Base-by-base conservation (phyloP, 64 coral and sea anemone genomes). In the Anthopleura sola region DNA sequence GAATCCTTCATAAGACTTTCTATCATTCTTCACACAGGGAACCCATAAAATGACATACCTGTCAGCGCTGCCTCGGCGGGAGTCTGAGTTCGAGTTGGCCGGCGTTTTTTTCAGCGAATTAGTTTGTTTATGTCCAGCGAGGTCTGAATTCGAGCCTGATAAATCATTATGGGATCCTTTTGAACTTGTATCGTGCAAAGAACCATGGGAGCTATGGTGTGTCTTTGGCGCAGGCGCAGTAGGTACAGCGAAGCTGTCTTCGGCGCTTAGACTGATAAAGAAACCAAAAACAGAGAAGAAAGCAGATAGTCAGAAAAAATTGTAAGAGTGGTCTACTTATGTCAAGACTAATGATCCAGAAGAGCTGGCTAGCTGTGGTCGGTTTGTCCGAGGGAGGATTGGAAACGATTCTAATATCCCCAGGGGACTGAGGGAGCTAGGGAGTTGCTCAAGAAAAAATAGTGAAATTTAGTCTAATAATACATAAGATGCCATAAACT, bases 141-240 rank as follows among this genome's bases (percentile, higher is more conserved):
- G 84, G 75, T 96, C 94, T 48, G 94, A 78, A 55, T 90, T 96
- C 14, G 94, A 92, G 78, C 91, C 94, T 78, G 93, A 95, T 78
- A 95, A 24, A 83, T 95, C 90, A 40, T 89, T 96, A 23, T 86
- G 47, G 12, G 94, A 95, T 8, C 86, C 94, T 78, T 85, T 90
- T 56, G 94, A 96, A 74, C 94, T 89, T 12, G 93, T 90, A 32
- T 88, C 90, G 44, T 91, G 90, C 62, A 95, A 92, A 39, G 93
- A 95, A 54, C 78, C 86, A 34, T 95, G 90, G 90, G 94, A 96
- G 55, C 60, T 83, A 26, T 92, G 90, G 37, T 78, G 38, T 7
- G 20, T 75, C 62, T 87, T 87, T 23, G 29, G 85, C 26, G 85
- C 85, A 87, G 78, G 85, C 37, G 90, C 90, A 76, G 85, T 55